Evolutionary conservation across 2,113 vertebrate genomes (phyloP), one percentile per base, ranked within the genome.

Genomic region (Sylvia atricapilla): DNA sequence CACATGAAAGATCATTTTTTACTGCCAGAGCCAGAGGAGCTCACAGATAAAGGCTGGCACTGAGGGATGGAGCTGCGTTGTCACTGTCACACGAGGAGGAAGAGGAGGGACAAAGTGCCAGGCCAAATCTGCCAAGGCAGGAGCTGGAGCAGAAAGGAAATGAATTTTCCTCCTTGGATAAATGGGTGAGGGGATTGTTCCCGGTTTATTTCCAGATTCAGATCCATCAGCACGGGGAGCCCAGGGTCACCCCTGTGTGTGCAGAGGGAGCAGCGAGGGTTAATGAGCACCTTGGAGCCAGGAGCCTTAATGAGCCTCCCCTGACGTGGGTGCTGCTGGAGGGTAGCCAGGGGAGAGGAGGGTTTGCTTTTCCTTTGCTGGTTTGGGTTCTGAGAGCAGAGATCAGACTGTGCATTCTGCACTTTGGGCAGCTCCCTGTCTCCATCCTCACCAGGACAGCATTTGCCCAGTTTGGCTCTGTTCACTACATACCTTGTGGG

Each of bases 161-260:
- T 44, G 0, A 11, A 53, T 91, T 81, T 50, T 39, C 67, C 84
- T 84, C 6, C 0, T 66, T 91, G 60, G 60, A 43, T 87, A 28
- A 41, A n/a, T 15, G 49, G 35, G 31, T 0, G 13, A 86, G 77
- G 11, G 59, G 27, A 12, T 66, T 17, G 10, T 3, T 91, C 44
- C 52, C 60, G 56, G 20, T 63, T 69, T 46, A 5, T 3, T 0
- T 3, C 11, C 9, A 2, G 21, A 13, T 0, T 2, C 8, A 62
- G 70, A 44, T 28, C 56, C 2, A 0, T 2, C 4, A 4, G 58
- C 1, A 0, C 0, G 0, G 62, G 74, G 24, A 47, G 20, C 67
- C 56, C 75, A 30, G 2, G 15, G 35, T 5, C 1, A 0, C 35
- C 28, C 28, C 52, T 0, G 23, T 1, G n/a, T 6, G 15, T 52